phyloP scores from a whole-genome alignment of 2,113 vertebrate genomes.

The Anarhynchus alexandrinus region DNA sequence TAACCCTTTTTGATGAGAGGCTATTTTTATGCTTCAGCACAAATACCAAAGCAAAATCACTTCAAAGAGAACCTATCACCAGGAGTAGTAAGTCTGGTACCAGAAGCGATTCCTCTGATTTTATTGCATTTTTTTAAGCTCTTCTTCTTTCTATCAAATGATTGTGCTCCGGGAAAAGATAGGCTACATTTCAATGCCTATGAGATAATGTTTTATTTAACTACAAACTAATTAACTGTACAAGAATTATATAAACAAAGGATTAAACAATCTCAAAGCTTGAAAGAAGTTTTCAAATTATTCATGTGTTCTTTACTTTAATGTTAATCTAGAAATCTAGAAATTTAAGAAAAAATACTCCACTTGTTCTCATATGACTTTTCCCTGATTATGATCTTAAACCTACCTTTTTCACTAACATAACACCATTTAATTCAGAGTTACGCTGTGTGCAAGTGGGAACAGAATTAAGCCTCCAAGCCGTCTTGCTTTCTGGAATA shows the following conservation, averaged over 20 bases:
- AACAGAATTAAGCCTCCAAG: background rate
- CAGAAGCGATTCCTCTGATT: background rate
- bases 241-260: background rate
- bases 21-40: background rate
- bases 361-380: background rate
- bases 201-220: conserved; percentile 10
- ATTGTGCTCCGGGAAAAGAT: background rate
- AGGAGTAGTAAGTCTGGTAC: background rate
- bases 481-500: background rate
- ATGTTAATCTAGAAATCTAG: background rate
- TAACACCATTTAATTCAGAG: background rate
- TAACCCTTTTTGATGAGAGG: background rate
- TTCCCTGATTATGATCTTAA: background rate
- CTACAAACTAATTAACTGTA: background rate
- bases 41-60: background rate
- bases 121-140: background rate
- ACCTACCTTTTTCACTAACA: background rate
- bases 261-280: background rate
- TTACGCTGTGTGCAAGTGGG: background rate
- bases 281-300: background rate
- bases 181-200: background rate
- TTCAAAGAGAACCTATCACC: background rate
- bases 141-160: background rate
- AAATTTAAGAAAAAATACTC: background rate
- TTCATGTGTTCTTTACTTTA: background rate